Conservation (phyloP, 2,888 invertebrate genomes). For the Endomychus coccineus region DNA sequence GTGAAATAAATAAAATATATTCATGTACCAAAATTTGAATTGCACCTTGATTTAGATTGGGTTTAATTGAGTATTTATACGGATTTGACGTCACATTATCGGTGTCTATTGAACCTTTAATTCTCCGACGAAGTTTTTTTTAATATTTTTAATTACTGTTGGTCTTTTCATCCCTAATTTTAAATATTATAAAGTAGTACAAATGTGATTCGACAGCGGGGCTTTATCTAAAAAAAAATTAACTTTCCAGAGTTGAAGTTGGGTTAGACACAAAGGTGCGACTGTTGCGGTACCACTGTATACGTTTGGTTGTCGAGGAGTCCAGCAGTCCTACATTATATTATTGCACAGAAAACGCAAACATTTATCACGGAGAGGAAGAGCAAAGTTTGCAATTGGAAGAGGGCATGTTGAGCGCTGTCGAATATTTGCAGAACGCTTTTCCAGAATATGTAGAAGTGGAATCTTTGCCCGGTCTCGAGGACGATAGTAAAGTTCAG, state of each 20-base stretch:
- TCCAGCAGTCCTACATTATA: slow-evolving; percentile 59
- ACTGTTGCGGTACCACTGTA: slow-evolving; percentile 49
- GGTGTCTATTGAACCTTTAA: too few species aligned
- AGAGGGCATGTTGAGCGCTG: slow-evolving; percentile 56
- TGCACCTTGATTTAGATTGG: too few species aligned
- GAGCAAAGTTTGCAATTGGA: slow-evolving; percentile 69
- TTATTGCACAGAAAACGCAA: slow-evolving; percentile 77
- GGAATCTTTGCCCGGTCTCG: slow-evolving; percentile 59
- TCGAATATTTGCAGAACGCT: slow-evolving; percentile 60
- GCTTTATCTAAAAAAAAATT: too few species aligned
- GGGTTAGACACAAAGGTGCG: slow-evolving; percentile 53
- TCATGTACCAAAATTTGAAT: too few species aligned
- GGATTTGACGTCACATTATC: too few species aligned
- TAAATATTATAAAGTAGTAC: too few species aligned
- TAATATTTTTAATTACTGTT: too few species aligned
- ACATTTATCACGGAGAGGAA: slow-evolving; percentile 78
- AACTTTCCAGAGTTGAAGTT: slow-evolving; percentile 52
- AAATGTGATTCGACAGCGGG: too few species aligned
- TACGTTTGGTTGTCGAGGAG: slow-evolving; percentile 59
- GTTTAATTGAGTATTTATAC: too few species aligned
- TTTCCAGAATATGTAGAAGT: slow-evolving; percentile 75
- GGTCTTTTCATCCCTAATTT: too few species aligned
- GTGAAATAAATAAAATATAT: too few species aligned
- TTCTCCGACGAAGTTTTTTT: too few species aligned
- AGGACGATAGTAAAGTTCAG: slow-evolving; percentile 58